Evolutionary conservation across 2,797 vertebrate species (phyloP), one percentile per base, ranked within the genome.

Genomic region (Ammospiza maritima): DNA sequence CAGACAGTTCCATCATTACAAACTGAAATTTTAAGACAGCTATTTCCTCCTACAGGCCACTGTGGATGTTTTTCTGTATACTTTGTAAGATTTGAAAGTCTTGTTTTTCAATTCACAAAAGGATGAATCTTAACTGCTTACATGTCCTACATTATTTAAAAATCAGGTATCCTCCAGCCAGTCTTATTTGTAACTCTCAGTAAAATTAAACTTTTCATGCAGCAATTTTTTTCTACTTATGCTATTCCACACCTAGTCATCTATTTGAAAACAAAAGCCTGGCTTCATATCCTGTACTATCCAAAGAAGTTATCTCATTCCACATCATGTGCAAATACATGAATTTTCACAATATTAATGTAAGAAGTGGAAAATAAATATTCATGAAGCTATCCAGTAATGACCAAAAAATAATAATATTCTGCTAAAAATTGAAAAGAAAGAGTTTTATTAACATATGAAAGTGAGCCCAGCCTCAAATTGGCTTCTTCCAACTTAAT

Each of bases 361-460:
- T 38, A 93, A 93, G 56, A 8, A 76, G 19, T 23, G 16, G 57
- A 72, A 95, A 94, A 95, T 90, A 94, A 95, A 93, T 94, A 93
- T 94, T 96, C 38, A 95, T 91, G 0, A 84, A 73, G 8, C 11
- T 80, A 58, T 75, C 14, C 13, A 72, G 11, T 50, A 94, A 93
- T 54, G 38, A 69, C 14, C 30, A 77, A 90, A 92, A 91, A 90
- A 64, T 26, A 90, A 53, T 50, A 89, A 66, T 65, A 74, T 74
- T 80, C 74, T 62, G 10, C 65, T 88, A 85, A 70, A 93, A 44
- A 26, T 40, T 90, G 21, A 86, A 95, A 84, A 47, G 38, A 42
- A 80, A 50, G 1, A 54, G 1, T 47, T 79, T 85, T 83, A 78
- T 96, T 94, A 83, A 48, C n/a, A 45, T 74, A 64, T 40, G 36